Conservation (phyloP, 1,140 invertebrate species). For the Mya arenaria region DNA sequence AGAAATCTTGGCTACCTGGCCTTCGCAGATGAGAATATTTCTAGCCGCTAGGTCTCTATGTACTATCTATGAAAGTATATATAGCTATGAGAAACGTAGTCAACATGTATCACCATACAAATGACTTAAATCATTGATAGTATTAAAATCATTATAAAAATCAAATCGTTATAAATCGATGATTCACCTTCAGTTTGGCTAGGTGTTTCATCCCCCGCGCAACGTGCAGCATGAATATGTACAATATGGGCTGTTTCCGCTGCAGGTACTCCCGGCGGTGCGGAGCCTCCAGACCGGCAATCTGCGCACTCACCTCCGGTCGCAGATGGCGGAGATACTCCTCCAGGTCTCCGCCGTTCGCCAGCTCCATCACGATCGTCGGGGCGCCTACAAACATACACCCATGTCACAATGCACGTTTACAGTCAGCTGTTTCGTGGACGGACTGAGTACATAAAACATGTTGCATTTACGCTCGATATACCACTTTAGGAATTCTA, state of each 20-base stretch:
- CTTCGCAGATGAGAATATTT: constrained; percentile 96
- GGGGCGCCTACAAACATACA: too few species aligned
- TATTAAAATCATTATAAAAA: neutral
- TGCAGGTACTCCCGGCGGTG: neutral
- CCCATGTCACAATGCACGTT: too few species aligned
- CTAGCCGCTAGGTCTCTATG: constrained; percentile 97
- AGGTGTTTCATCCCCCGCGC: constrained; percentile 8
- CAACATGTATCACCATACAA: neutral
- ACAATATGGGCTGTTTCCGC: neutral
- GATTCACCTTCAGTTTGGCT: neutral
- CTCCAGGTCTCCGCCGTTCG: neutral
- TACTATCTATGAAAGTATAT: constrained; percentile 85
- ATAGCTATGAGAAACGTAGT: neutral
- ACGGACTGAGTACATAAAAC: too few species aligned
- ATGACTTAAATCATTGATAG: neutral
- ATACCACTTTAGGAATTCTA: too few species aligned
- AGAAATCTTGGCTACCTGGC: constrained; percentile 93
- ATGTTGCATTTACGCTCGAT: too few species aligned
- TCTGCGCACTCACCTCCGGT: neutral
- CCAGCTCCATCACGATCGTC: constrained; percentile 7
- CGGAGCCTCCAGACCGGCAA: neutral
- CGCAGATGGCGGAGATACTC: neutral
- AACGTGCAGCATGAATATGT: constrained; percentile 4
- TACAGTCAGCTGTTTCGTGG: too few species aligned
- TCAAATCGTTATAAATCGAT: neutral